A percentile compares a stretch with the other conserved stretches of the same genome.
phyloP scores from a whole-genome alignment of 1,140 invertebrate genomes.

The Sweltsa coloradensis region DNA sequence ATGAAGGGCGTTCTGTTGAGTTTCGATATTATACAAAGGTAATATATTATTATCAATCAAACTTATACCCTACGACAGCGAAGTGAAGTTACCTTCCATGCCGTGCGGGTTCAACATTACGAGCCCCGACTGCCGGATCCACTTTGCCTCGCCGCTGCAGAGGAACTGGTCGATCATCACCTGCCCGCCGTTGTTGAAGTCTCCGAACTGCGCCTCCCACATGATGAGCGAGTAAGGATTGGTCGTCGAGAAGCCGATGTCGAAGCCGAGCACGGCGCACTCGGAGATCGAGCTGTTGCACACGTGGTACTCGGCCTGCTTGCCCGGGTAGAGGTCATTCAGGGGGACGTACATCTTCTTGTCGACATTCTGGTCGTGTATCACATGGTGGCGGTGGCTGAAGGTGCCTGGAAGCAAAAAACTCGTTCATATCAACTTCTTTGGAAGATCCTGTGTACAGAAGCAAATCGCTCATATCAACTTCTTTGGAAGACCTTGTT shows the following conservation, averaged over 20 bases:
- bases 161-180: conserved; percentile 80
- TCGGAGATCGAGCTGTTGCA: conserved; percentile 76
- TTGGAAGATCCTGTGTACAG: too few relatives aligned
- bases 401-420: too few relatives aligned
- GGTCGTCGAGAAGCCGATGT: conserved; percentile 71
- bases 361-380: conserved; percentile 68
- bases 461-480: too few relatives aligned
- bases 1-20: too few relatives aligned
- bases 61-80: too few relatives aligned
- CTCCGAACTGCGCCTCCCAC: conserved; percentile 90
- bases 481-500: too few relatives aligned
- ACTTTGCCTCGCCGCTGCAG: conserved; percentile 65
- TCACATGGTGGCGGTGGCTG: conserved; percentile 62
- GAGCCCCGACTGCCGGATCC: conserved; percentile 70
- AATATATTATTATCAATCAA: too few relatives aligned
- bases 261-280: conserved; percentile 64
- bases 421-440: too few relatives aligned
- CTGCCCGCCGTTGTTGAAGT: conserved; percentile 78
- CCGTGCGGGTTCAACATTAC: conserved; percentile 80
- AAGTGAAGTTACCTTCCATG: conserved; percentile 62
- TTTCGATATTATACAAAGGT: too few relatives aligned
- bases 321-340: conserved; percentile 81
- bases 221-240: conserved; percentile 68
- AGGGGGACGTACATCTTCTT: conserved; percentile 77
- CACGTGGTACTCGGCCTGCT: conserved; percentile 90